These are phyloP conservation scores for Phrynocephalus vlangalii DNA, from an alignment of 2,797 vertebrate species.

Conservation along the genomic window DNA sequence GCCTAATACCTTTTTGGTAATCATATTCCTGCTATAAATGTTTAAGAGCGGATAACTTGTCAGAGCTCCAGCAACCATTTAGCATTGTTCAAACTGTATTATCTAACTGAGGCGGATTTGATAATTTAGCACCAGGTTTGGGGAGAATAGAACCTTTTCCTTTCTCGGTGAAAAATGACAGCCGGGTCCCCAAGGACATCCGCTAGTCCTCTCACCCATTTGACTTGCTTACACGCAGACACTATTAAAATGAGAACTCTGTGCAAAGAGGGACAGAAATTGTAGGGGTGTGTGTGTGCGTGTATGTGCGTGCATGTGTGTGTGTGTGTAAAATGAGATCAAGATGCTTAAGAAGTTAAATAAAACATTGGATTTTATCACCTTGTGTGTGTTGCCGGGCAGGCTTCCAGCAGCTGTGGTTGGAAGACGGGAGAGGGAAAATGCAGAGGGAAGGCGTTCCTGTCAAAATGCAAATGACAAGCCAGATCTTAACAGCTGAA, in stretches of 20 bases:
- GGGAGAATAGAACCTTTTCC: not conserved
- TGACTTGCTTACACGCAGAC: not conserved
- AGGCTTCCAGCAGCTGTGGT: not conserved
- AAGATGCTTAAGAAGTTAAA: slow-evolving; percentile 13
- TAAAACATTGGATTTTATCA: not conserved
- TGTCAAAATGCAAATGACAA: slow-evolving; percentile 21
- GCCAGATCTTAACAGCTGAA: not conserved
- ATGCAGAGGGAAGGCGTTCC: not conserved
- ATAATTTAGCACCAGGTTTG: not conserved
- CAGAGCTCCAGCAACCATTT: not conserved
- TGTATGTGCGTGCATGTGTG: not conserved
- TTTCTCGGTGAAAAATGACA: not conserved
- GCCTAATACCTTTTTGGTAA: not conserved
- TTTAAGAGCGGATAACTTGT: not conserved
- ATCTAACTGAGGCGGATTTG: not conserved
- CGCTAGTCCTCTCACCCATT: not conserved
- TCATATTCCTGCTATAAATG: not conserved
- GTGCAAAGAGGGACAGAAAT: not conserved
- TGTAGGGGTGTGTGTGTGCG: too few relatives aligned
- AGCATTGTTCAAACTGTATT: not conserved
- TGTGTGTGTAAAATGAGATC: not conserved
- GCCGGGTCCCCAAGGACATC: not conserved
- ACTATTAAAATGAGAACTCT: not conserved
- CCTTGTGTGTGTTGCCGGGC: not conserved
- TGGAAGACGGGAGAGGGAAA: not conserved